Evolutionary conservation across 1,140 invertebrate genomes (phyloP).

Genomic region (Saccostrea glomerata): DNA sequence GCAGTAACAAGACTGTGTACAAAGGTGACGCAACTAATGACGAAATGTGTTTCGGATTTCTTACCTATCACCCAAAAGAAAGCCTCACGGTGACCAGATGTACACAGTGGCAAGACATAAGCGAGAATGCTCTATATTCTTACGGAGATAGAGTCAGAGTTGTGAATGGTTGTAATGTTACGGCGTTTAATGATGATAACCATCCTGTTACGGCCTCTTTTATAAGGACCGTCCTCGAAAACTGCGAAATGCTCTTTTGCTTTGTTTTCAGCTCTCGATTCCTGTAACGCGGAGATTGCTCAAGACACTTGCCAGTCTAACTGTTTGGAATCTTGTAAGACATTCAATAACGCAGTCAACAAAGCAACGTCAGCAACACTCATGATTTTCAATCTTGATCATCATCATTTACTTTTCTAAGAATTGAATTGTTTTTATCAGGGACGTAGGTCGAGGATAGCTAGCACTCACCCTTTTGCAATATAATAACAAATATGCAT

Average conservation of each 20-base stretch:
- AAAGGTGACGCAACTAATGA: constrained; percentile 63
- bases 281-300: constrained; percentile 42
- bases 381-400: neutral
- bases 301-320: neutral
- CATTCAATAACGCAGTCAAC: neutral
- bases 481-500: too few relatives aligned
- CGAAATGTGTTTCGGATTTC: constrained; percentile 68
- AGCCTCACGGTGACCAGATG: constrained; percentile 31
- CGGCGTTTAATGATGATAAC: constrained; percentile 1
- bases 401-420: neutral
- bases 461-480: too few relatives aligned
- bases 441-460: too few relatives aligned
- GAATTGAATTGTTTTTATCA: neutral
- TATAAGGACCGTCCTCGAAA: neutral
- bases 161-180: constrained; percentile 38
- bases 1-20: constrained; percentile 43
- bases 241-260: constrained; percentile 41
- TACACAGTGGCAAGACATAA: constrained; percentile 43
- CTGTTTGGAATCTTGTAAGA: neutral
- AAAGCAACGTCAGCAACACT: neutral
- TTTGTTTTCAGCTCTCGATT: constrained; percentile 31
- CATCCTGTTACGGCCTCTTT: constrained; percentile 8
- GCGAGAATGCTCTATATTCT: constrained; percentile 37
- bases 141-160: neutral
- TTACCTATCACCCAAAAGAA: constrained; percentile 61